These are phyloP conservation scores for Ametastegia equiseti DNA, from an alignment of 2,888 invertebrate genomes.

Conservation along the genomic window DNA sequence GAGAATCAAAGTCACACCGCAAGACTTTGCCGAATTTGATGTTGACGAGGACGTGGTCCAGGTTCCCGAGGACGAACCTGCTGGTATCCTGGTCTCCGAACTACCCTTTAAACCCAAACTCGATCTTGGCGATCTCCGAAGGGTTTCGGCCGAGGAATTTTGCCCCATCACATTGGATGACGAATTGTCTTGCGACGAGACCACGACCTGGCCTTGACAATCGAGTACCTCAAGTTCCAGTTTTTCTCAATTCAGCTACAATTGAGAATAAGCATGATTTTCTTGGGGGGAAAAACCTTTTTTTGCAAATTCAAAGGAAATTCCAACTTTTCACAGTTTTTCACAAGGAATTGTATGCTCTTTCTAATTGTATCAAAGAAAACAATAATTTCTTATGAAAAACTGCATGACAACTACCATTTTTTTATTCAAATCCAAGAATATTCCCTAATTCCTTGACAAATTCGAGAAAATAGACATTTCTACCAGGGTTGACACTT, in stretches of 20 bases:
- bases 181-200: conserved; percentile 67
- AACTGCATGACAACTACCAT: no score
- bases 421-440: no score
- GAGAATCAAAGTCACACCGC: conserved; percentile 46
- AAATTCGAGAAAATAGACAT: no score
- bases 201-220: conserved; percentile 63
- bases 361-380: no score
- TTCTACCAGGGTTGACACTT: no score
- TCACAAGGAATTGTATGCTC: no score
- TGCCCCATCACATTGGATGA: conserved; percentile 69
- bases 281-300: no score
- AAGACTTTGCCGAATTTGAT: conserved; percentile 71
- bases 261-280: background rate
- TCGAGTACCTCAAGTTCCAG: background rate
- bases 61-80: conserved; percentile 40
- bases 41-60: conserved; percentile 56
- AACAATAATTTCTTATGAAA: no score
- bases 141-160: conserved; percentile 69
- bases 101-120: conserved; percentile 69
- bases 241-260: background rate
- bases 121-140: conserved; percentile 68
- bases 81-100: conserved; percentile 64
- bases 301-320: no score
- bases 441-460: no score
- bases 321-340: no score